Evolutionary conservation across 2,888 invertebrate species (phyloP), one percentile per base, ranked within the genome.

Genomic region (Vannuccia rotundouncinata): DNA sequence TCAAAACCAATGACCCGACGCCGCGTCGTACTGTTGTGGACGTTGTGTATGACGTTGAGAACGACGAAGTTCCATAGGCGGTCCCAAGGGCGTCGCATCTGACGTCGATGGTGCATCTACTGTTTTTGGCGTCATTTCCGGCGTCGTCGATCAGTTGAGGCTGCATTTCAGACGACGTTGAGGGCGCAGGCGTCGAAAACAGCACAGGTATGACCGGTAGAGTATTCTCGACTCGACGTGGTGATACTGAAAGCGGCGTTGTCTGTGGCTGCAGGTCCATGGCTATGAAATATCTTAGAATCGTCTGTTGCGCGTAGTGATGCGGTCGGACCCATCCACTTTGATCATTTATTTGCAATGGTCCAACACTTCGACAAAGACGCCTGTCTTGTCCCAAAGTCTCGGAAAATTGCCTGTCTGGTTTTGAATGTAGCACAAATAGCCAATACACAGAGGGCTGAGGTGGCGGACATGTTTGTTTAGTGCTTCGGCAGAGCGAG

Each of bases 401-500:
- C 77, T 59, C 0, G 83, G 82, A 27, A 82, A 81, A 66, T 80
- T 77, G 0, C 82, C 82, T 0, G 79, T 73, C 29, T 59, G 59
- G 45, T 83, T 82, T 59, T 83, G 81, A 1, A 83, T 66, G 45
- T 74, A 79, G 22, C 82, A 81, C 77, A 81, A 82, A 73, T 83
- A 80, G 31, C 83, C 82, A 73, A 82, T 81, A 30, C 73, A 59
- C 13, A 82, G 76, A 79, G 82, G 80, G 25, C 80, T 78, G 22
- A 82, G 76, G 2, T 22, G 30, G n/a, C 78, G 77, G 29, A 78
- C 81, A 31, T 82, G 82, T 66, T 82, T 81, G 45, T 59, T 80
- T 78, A 76, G 80, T 0, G 80, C 29, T 77, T 83, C 80, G 74
- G 78, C 78, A 10, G 80, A 79, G 59, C 81, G 79, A 1, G 81